phyloP scores from a whole-genome alignment of 1,140 invertebrate species.

The Penaeus chinensis region DNA sequence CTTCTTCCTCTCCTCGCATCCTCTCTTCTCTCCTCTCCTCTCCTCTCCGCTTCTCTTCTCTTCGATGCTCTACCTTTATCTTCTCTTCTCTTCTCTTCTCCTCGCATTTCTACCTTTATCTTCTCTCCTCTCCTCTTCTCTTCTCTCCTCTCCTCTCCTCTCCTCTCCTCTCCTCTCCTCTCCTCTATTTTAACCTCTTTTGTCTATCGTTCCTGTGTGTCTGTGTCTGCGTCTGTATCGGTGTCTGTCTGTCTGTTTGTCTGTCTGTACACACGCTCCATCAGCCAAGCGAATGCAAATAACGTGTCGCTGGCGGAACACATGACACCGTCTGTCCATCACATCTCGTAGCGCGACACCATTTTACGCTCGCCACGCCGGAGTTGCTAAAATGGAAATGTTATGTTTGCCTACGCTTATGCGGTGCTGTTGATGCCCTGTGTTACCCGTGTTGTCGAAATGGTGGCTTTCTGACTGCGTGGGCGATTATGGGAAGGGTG shows the following conservation, averaged over 20 bases:
- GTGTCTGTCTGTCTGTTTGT: conserved; percentile 5
- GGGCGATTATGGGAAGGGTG: too few species aligned
- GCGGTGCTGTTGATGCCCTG: too few species aligned
- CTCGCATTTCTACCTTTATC: not conserved
- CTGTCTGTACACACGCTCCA: not conserved
- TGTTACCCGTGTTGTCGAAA: too few species aligned
- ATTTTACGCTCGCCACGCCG: too few species aligned
- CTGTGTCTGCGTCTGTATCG: not conserved
- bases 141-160: not conserved
- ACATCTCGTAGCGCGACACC: too few species aligned
- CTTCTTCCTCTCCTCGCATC: not conserved
- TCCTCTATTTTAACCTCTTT: not conserved
- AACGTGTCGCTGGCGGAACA: too few species aligned
- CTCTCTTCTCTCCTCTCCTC: not conserved
- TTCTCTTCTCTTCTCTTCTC: not conserved
- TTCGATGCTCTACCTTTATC: not conserved
- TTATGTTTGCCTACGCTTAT: too few species aligned
- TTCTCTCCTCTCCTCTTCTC: not conserved
- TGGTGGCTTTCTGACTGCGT: too few species aligned
- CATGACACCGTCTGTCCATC: too few species aligned
- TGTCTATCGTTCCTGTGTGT: not conserved
- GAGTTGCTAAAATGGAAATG: too few species aligned
- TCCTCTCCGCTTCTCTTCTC: not conserved
- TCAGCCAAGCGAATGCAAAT: too few species aligned
- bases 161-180: not conserved